Evolutionary conservation across 2,797 vertebrate species (phyloP).

Genomic region (Phrynocephalus guinanensis): DNA sequence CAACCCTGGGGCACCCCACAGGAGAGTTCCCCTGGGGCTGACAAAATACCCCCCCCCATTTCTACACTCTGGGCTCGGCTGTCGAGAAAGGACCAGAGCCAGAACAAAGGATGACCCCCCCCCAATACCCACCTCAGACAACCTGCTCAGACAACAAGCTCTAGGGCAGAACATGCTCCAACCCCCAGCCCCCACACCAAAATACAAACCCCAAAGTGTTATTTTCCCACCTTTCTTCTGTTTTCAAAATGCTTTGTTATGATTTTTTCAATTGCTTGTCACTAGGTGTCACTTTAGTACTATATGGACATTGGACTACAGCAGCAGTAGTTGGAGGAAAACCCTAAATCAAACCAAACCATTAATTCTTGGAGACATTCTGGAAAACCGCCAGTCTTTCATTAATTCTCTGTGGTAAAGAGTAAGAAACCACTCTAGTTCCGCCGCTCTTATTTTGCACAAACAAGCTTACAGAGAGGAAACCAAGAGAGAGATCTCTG

Average conservation of each 20-base stretch:
- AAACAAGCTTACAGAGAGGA: not conserved
- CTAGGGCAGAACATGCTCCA: not conserved
- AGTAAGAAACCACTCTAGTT: not conserved
- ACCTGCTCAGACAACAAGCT: too few relatives aligned
- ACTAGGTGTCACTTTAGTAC: slow-evolving; percentile 6
- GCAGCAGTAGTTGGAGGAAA: not conserved
- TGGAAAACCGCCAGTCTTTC: not conserved
- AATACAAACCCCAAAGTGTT: too few relatives aligned
- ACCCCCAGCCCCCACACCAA: too few relatives aligned
- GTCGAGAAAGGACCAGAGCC: too few relatives aligned
- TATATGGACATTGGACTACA: not conserved
- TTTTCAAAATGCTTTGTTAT: not conserved
- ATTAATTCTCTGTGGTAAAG: not conserved
- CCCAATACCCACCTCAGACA: too few relatives aligned
- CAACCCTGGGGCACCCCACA: too few relatives aligned
- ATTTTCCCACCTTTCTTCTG: not conserved
- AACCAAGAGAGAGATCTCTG: not conserved
- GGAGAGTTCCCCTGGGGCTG: too few relatives aligned
- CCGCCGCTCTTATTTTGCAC: not conserved
- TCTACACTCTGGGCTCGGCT: too few relatives aligned
- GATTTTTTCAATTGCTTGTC: not conserved
- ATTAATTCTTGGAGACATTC: too few relatives aligned
- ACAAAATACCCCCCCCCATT: too few relatives aligned
- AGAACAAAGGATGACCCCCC: too few relatives aligned
- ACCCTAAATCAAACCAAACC: not conserved